A percentile compares a stretch with the other conserved stretches of the same genome.
Evolutionary conservation across 1,140 invertebrate species (phyloP).

Genomic region (Radopholus similis): DNA sequence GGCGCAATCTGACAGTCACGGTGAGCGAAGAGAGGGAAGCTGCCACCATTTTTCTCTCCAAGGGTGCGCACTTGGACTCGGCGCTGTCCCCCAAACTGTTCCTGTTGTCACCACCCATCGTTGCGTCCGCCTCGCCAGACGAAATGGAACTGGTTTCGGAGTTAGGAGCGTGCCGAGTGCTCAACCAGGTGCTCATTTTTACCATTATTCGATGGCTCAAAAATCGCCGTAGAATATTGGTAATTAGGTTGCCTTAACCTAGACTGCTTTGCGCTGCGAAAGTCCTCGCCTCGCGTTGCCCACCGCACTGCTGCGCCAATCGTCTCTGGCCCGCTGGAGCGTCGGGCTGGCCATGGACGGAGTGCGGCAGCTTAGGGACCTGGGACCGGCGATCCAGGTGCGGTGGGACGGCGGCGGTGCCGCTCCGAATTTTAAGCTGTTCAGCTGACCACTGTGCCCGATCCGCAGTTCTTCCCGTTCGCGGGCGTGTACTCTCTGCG

Average conservation of each 20-base stretch:
- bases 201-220: too few species aligned
- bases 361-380: slow-evolving; percentile 78
- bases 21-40: neutral
- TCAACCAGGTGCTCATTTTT: too few species aligned
- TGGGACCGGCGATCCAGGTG: slow-evolving; percentile 76
- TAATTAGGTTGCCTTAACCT: too few species aligned
- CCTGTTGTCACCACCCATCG: slow-evolving; percentile 34
- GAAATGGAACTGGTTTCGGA: slow-evolving; percentile 46
- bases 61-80: slow-evolving; percentile 49
- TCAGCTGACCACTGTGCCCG: slow-evolving; percentile 80
- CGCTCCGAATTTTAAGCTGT: slow-evolving; percentile 67
- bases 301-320: slow-evolving; percentile 17
- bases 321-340: slow-evolving; percentile 35
- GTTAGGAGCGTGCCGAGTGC: slow-evolving; percentile 69
- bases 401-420: slow-evolving; percentile 46
- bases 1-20: slow-evolving; percentile 76
- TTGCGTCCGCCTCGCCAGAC: slow-evolving; percentile 7
- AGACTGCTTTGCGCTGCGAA: slow-evolving; percentile 87
- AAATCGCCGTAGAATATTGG: too few species aligned
- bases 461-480: slow-evolving; percentile 85
- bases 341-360: slow-evolving; percentile 89
- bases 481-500: slow-evolving; percentile 71
- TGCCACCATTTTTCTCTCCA: neutral
- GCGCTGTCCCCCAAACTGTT: slow-evolving; percentile 43
- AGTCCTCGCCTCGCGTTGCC: slow-evolving; percentile 74